Base-by-base conservation (phyloP, 1,140 invertebrate species). In the Wasmannia auropunctata region DNA sequence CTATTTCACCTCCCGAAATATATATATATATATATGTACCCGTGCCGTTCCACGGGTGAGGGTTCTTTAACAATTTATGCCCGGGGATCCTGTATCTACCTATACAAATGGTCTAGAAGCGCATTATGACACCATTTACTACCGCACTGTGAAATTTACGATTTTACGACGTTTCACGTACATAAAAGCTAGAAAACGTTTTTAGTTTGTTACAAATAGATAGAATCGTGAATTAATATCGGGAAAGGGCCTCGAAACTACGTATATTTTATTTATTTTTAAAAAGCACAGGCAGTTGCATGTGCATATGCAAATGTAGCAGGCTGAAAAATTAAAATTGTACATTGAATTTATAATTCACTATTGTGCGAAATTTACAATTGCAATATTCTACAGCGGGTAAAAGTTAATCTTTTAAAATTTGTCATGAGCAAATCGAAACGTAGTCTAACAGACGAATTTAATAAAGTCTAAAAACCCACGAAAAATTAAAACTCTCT, bases 51-150 rank as follows among this genome's bases (percentile, higher is more conserved):
- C 37, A 16, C 37, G 37, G n/a, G 40, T 34, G 65, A 56, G 19
- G 19, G 14, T 70, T 72, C 67, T 81, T 72, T 22, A 72, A 62
- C 25, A 60, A 72, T 83, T 83, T 58, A 83, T 74, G 40, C 14
- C 34, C 22, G 5, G 43, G 69, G 77, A 54, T 22, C 51, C 46
- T 3, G 25, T 40, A 43, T 43, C 67, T 74, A 31, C 19, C 37
- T 25, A 31, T 56, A 56, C 28, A 72, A 72, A 72, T 60, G 51
- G 25, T 37, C n/a, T 43, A 60, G 51, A 46, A 58, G 40, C 34
- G 22, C 6, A 74, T 81, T 81, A 58, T 37, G 34, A 72, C n/a
- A 60, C 19, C 25, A 16, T 74, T 72, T 54, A 40, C 22, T 43
- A 6, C 19, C 51, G 3, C 40, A 5, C 25, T 11, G 31, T 28